Conservation (phyloP, 2,888 invertebrate genomes). For the Campoplex nolae region DNA sequence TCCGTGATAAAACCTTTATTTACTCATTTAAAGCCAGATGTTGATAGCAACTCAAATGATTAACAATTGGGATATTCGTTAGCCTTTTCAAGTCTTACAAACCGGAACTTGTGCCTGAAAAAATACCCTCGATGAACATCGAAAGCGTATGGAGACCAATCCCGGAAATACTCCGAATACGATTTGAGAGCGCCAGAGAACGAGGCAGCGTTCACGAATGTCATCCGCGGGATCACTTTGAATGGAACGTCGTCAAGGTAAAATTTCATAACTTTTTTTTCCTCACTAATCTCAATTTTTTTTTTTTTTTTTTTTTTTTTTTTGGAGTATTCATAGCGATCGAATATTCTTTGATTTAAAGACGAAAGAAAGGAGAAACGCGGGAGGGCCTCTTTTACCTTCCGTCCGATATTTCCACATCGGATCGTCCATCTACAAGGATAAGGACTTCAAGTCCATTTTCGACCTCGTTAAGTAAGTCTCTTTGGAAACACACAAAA, state of each 20-base stretch:
- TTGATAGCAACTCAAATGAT: background rate
- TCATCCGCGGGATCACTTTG: conserved; percentile 63
- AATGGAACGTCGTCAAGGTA: conserved; percentile 75
- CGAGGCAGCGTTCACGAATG: conserved; percentile 70
- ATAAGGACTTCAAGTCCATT: conserved; percentile 77
- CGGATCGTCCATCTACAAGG: conserved; percentile 78
- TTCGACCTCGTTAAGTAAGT: conserved; percentile 79
- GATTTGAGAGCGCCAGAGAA: conserved; percentile 77
- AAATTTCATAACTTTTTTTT: background rate
- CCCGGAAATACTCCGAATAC: conserved; percentile 75
- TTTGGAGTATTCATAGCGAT: background rate
- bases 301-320: background rate
- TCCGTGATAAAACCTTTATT: conserved; percentile 66
- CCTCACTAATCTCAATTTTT: background rate
- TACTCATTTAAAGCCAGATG: background rate
- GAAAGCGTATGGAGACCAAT: conserved; percentile 81
- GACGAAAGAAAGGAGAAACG: conserved; percentile 61
- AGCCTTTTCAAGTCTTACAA: conserved; percentile 83
- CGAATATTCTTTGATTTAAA: conserved; percentile 19
- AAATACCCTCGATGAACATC: conserved; percentile 78
- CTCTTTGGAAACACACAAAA: background rate
- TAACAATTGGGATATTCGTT: background rate
- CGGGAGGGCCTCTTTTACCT: conserved; percentile 75
- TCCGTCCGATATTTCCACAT: conserved; percentile 80
- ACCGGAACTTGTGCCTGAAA: conserved; percentile 82